Conservation (phyloP, 2,113 vertebrate genomes). For the human (Homo sapiens) region GRCh38 chr1:88494001-88494500, state of each 20-base stretch:
- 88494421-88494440: not conserved
- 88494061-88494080: not conserved
- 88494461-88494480: slow-evolving; percentile 32
- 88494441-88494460: not conserved
- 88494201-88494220: slow-evolving; percentile 22
- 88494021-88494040: not conserved
- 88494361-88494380: not conserved
- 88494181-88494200: not conserved
- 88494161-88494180: not conserved
- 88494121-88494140: not conserved
- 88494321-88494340: not conserved
- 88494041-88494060: not conserved
- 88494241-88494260: not conserved
- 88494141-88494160: slow-evolving; percentile 22
- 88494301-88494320: slow-evolving; percentile 28
- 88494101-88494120: not conserved
- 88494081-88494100: no score
- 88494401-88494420: slow-evolving; percentile 9
- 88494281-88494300: not conserved
- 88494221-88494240: not conserved
- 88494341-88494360: not conserved
- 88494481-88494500: not conserved
- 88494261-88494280: not conserved
- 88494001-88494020: not conserved
- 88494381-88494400: not conserved